A percentile compares a stretch with the other conserved stretches of the same genome.
Conservation (phyloP, 2,888 invertebrate species). For the Drosophila quinaria region DNA sequence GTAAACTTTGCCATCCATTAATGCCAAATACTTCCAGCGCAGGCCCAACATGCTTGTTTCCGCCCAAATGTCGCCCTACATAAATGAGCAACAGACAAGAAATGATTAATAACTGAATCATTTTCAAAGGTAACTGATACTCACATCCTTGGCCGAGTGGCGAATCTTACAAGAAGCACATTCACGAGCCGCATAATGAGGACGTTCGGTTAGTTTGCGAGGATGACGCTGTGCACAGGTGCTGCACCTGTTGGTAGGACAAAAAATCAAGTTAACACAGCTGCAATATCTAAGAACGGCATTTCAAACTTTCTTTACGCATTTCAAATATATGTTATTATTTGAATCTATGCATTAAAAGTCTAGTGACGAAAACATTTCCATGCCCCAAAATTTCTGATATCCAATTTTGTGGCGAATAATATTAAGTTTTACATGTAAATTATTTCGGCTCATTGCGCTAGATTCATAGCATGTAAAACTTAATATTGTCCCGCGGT, state of each 20-base stretch:
- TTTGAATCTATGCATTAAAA: too few species aligned
- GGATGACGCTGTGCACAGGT: constrained; percentile 96
- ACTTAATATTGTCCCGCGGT: too few species aligned
- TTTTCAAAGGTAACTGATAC: constrained; percentile 3
- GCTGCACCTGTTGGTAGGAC: constrained; percentile 89
- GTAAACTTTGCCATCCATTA: constrained; percentile 98
- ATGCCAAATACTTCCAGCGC: constrained; percentile 97
- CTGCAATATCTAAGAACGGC: too few species aligned
- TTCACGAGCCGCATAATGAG: constrained; percentile 96
- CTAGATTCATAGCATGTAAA: too few species aligned
- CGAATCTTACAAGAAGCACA: constrained; percentile 96
- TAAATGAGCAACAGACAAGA: background rate
- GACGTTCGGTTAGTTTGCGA: constrained; percentile 93
- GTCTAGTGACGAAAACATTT: too few species aligned
- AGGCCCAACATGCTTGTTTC: constrained; percentile 95
- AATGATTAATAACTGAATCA: background rate
- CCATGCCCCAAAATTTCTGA: too few species aligned
- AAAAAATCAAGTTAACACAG: too few species aligned
- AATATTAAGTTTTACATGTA: too few species aligned
- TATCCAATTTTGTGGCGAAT: too few species aligned
- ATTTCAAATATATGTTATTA: too few species aligned
- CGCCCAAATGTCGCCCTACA: constrained; percentile 97
- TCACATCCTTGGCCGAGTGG: constrained; percentile 94
- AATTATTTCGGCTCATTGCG: too few species aligned
- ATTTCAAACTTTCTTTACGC: too few species aligned